Percentiles rank a stretch among this genome's conserved stretches.
phyloP scores from a whole-genome alignment of 2,113 vertebrate genomes.

The Cephalopterus ornatus region DNA sequence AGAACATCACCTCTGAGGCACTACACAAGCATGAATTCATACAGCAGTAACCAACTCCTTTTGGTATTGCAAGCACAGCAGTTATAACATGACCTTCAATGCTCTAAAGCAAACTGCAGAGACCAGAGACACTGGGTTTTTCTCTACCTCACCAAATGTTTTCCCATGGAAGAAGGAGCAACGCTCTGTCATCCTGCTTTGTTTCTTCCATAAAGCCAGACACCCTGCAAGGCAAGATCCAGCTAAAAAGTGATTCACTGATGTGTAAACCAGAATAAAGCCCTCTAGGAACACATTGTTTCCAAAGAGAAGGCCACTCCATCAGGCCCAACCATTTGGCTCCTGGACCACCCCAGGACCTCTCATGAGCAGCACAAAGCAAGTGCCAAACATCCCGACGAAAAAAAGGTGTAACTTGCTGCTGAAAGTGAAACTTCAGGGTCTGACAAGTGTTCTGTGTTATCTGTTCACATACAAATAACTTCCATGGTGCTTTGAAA shows the following conservation, averaged over 20 bases:
- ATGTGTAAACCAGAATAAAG: neutral
- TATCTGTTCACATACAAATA: neutral
- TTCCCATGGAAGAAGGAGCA: fast-evolving
- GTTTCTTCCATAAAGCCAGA: neutral
- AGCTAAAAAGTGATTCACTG: neutral
- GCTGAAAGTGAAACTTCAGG: neutral
- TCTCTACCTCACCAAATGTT: neutral
- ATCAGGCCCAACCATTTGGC: neutral
- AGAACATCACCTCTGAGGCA: neutral
- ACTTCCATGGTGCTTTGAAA: neutral
- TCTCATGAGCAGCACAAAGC: fast-evolving
- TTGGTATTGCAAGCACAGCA: fast-evolving
- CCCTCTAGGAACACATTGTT: fast-evolving
- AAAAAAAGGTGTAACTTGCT: neutral
- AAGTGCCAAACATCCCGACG: fast-evolving
- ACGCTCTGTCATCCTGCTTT: neutral
- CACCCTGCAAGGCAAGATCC: neutral
- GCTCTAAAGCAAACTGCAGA: neutral
- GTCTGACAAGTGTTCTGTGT: neutral
- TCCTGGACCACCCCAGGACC: neutral
- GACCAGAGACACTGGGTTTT: fast-evolving
- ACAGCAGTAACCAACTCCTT: neutral
- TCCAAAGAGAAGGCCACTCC: neutral
- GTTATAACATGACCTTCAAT: neutral
- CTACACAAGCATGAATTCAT: neutral